Evolutionary conservation across 2,797 vertebrate species (phyloP).

Genomic region (Ataeniobius toweri): DNA sequence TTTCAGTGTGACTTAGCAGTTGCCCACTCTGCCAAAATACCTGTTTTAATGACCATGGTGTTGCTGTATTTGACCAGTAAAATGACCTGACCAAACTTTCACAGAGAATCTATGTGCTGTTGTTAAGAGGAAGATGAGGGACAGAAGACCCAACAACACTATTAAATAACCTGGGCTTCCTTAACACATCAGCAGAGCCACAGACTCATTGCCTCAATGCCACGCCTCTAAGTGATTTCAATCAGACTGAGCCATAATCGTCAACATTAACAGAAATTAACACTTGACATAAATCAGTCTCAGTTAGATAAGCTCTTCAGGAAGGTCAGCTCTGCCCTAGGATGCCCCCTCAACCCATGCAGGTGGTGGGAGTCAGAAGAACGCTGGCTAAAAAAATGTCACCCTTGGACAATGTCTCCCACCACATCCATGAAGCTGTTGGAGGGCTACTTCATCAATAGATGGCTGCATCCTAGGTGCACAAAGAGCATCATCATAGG

Average conservation of each 20-base stretch:
- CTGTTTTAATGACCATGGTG: too few relatives aligned
- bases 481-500: not conserved
- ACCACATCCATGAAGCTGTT: not conserved
- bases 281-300: not conserved
- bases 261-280: not conserved
- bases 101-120: too few relatives aligned
- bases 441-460: not conserved
- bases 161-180: not conserved
- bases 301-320: not conserved
- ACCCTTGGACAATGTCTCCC: not conserved
- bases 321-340: not conserved
- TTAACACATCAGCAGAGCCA: not conserved
- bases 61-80: too few relatives aligned
- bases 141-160: too few relatives aligned
- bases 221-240: not conserved
- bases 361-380: not conserved
- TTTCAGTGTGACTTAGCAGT: too few relatives aligned
- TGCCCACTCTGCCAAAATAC: too few relatives aligned
- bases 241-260: not conserved
- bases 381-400: not conserved
- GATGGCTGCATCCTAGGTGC: not conserved
- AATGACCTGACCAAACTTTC: too few relatives aligned
- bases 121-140: too few relatives aligned
- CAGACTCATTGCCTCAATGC: not conserved
- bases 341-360: too few relatives aligned